Evolutionary conservation across 1,140 invertebrate genomes (phyloP).

Genomic region (Brachionus plicatilis): DNA sequence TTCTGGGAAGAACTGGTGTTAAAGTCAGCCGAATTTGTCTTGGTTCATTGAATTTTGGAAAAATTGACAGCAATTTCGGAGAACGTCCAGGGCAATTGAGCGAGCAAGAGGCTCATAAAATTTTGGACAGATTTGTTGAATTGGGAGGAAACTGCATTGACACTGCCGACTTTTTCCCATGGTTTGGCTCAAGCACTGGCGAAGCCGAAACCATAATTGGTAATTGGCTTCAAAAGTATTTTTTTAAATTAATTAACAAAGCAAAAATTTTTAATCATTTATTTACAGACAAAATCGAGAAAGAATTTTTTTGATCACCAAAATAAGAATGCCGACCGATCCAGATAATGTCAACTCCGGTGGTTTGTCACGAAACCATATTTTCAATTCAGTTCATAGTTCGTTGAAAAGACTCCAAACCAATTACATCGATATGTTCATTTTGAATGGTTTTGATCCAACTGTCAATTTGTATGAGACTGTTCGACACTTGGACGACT

Average conservation of each 20-base stretch:
- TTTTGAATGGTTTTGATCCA: conserved; percentile 45
- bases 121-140: conserved; percentile 47
- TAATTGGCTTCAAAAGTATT: conserved; percentile 47
- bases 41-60: conserved; percentile 45
- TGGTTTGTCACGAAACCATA: conserved; percentile 38
- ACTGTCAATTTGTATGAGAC: conserved; percentile 46
- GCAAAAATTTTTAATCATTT: neutral
- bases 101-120: conserved; percentile 43
- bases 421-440: conserved; percentile 40
- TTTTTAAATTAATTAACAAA: conserved; percentile 31
- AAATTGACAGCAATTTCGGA: conserved; percentile 27
- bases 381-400: conserved; percentile 33
- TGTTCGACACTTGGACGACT: conserved; percentile 44
- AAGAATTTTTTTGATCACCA: conserved; percentile 39
- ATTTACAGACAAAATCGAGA: conserved; percentile 24
- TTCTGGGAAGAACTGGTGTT: conserved; percentile 44
- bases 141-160: conserved; percentile 52
- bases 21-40: conserved; percentile 46
- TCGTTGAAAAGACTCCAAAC: conserved; percentile 41
- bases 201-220: conserved; percentile 49
- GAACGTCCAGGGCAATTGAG: conserved; percentile 41
- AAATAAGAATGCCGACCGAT: conserved; percentile 27
- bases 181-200: conserved; percentile 41
- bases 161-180: conserved; percentile 48
- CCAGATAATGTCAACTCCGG: conserved; percentile 12